Conservation (phyloP, 2,888 invertebrate species). For the Brachypalpus laphriformis region DNA sequence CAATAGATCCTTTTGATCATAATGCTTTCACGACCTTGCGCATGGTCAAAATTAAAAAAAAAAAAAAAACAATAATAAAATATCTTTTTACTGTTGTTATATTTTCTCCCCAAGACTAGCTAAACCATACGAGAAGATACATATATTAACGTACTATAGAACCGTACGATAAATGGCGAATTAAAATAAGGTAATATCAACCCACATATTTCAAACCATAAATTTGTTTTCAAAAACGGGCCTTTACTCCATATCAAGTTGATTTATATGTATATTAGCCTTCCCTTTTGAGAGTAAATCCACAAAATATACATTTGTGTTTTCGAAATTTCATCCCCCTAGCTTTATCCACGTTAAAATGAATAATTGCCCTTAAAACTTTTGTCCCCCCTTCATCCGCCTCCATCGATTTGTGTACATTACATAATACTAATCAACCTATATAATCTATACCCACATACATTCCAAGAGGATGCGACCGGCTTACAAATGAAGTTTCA, state of each 20-base stretch:
- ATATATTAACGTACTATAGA: too few species aligned
- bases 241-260: neutral
- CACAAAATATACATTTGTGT: neutral
- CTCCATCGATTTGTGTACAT: neutral
- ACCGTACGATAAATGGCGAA: neutral
- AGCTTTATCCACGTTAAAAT: neutral
- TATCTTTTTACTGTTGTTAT: too few species aligned
- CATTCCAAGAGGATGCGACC: neutral
- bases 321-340: neutral
- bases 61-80: too few species aligned
- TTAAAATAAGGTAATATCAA: neutral
- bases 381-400: neutral
- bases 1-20: too few species aligned
- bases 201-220: neutral
- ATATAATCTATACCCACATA: neutral
- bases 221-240: neutral
- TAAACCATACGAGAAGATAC: too few species aligned
- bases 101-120: too few species aligned
- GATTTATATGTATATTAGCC: neutral
- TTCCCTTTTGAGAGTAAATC: neutral
- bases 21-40: too few species aligned
- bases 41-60: too few species aligned
- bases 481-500: conserved; percentile 1
- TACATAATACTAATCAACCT: conserved; percentile 24
- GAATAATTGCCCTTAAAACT: conserved; percentile 7